Conservation (phyloP, 2,797 vertebrate genomes). For the Phataginus tricuspis region DNA sequence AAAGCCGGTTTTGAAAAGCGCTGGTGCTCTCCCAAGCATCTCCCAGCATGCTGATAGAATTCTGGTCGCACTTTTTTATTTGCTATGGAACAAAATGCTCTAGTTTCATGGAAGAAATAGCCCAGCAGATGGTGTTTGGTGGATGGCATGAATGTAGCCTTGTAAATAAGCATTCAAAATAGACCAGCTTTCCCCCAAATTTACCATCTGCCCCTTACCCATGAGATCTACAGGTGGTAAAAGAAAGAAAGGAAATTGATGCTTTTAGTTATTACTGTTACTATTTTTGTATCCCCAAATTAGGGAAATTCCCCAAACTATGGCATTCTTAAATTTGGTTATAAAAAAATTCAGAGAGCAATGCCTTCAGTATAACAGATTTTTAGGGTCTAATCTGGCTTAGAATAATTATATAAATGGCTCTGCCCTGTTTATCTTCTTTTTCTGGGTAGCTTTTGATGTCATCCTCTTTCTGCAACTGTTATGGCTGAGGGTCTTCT, state of each 20-base stretch:
- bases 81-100: slow-evolving; percentile 80
- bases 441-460: background rate
- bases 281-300: slow-evolving; percentile 46
- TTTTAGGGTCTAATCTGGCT: background rate
- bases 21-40: slow-evolving; percentile 79
- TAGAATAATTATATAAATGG: background rate
- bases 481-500: background rate
- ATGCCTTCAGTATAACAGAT: background rate
- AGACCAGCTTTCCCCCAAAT: slow-evolving; percentile 67
- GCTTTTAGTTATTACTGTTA: slow-evolving; percentile 51
- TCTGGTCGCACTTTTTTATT: slow-evolving; percentile 79
- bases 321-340: slow-evolving; percentile 30
- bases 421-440: background rate
- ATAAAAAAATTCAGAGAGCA: background rate
- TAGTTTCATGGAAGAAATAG: slow-evolving; percentile 80
- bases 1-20: slow-evolving; percentile 78
- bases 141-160: slow-evolving; percentile 74
- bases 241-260: slow-evolving; percentile 56
- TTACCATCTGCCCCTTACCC: slow-evolving; percentile 78
- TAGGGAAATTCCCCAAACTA: slow-evolving; percentile 25
- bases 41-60: slow-evolving; percentile 77
- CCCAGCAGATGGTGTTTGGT: slow-evolving; percentile 79
- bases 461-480: background rate
- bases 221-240: slow-evolving; percentile 77
- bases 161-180: slow-evolving; percentile 79